Base-by-base conservation (phyloP, 2,113 vertebrate species). In the Tiliqua scincoides region DNA sequence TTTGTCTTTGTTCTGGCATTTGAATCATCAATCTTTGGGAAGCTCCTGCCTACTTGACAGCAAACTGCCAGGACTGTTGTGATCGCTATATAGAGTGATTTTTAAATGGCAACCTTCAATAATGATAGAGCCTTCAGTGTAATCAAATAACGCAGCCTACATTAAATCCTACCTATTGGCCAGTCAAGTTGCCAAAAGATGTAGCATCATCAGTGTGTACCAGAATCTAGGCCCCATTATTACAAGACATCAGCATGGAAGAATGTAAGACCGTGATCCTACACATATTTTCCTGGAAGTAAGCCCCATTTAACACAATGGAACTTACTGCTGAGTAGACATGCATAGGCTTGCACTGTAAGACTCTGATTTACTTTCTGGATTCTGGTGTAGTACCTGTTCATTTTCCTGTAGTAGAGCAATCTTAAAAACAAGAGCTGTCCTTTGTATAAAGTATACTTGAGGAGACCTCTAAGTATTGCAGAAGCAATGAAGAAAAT, bases 1-100 rank as follows among this genome's bases (percentile, higher is more conserved):
- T 94, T 93, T 88, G 73, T 93, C 91, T 93, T 83, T 32, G 77
- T 76, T 91, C 71, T 82, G 87, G 90, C 88, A 90, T 92, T 89
- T 90, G 74, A 90, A 71, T 78, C 82, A 27, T 89, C 85, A 89
- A 6, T 94, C 93, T 89, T 80, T 82, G 70, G 80, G 90, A 88
- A 79, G 75, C 2, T 84, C 79, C 87, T 85, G 76, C 72, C 79
- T 90, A 72, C 75, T 43, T 94, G 92, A 89, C 92, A 95, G 88
- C 89, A 93, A 88, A 89, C 89, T 95, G 94, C 91, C 92, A 91
- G 76, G 23, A 70, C 67, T 17, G 2, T 75, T 92, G 10, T 87
- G 89, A 94, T 82, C 89, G 68, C 85, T 94, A 30, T 37, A 0
- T 71, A 85, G 76, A 72, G 88, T 76, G 91, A 85, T 89, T 87